Base-by-base conservation (phyloP, 2,888 invertebrate genomes). In the Achlya flavicornis region DNA sequence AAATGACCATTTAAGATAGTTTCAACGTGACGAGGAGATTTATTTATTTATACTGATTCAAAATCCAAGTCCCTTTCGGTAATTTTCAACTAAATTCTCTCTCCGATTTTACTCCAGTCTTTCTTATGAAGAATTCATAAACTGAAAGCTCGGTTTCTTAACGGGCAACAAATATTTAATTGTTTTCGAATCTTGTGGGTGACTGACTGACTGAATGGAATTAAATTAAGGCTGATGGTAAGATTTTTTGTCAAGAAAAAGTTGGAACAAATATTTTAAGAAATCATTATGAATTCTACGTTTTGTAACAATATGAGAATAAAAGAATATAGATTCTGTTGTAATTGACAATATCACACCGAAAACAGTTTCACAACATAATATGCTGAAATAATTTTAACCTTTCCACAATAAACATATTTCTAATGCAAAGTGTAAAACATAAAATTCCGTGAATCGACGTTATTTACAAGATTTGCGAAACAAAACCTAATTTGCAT, bases 401-500 rank as follows among this genome's bases (percentile, higher is more conserved):
- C 16, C 16, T 26, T 60, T 12, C 12, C 41, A 60, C 19, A 41
- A 60, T 19, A 41, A 19, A 12, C 11, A 41, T 43, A 41, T 43
- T n/a, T 43, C 41, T 41, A 59, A 58, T 58, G 35, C 35, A 33
- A 43, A 41, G 38, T 41, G 26, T 61, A 67, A 74, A 62, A 61
- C 59, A 65, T 63, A 68, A 6, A 64, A 64, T 26, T 61, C 46
- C 53, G 64, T 62, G 64, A 64, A 60, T 58, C 53, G 26, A 48
- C 61, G 41, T 43, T 53, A 62, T 64, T 63, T 62, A 68, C 58
- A 71, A 75, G 64, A 73, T 66, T 60, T 41, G 67, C 53, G 63
- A 68, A 69, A 75, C 73, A 66, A 70, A 72, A 75, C 69, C 67
- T 60, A 69, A 70, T 66, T 64, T 67, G 59, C 65, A 71, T 69